Conservation (phyloP, 2,888 invertebrate species). For the Scaeva pyrastri region DNA sequence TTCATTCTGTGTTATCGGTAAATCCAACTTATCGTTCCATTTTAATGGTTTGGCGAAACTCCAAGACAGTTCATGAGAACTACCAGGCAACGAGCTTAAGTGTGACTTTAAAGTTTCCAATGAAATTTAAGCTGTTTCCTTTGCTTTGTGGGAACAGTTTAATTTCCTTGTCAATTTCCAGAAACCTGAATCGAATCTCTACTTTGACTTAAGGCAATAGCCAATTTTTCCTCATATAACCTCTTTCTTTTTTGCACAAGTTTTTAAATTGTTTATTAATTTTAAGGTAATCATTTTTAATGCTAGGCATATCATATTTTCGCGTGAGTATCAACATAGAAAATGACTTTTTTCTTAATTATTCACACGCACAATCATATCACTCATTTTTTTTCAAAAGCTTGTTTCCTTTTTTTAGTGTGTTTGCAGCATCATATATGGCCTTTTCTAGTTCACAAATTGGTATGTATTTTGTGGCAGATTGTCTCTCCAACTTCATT, state of each 20-base stretch:
- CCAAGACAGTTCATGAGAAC: background rate
- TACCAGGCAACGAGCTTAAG: background rate
- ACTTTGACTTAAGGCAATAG: background rate
- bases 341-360: too few relatives aligned
- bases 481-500: background rate
- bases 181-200: background rate
- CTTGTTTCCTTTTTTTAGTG: too few relatives aligned
- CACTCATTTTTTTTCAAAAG: too few relatives aligned
- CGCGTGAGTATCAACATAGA: too few relatives aligned
- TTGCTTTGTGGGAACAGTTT: too few relatives aligned
- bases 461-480: background rate
- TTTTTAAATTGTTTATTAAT: too few relatives aligned
- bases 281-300: too few relatives aligned
- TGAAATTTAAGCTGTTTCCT: background rate
- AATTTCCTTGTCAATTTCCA: background rate
- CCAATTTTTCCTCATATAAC: background rate
- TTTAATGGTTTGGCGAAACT: background rate
- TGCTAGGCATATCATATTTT: too few relatives aligned
- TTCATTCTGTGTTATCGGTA: background rate
- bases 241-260: background rate
- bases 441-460: background rate
- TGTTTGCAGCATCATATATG: too few relatives aligned
- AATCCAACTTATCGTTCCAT: background rate
- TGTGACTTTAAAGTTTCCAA: background rate
- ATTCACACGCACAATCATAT: too few relatives aligned